phyloP scores from a whole-genome alignment of 2,797 vertebrate genomes.

The Brachyrhaphis roseni region DNA sequence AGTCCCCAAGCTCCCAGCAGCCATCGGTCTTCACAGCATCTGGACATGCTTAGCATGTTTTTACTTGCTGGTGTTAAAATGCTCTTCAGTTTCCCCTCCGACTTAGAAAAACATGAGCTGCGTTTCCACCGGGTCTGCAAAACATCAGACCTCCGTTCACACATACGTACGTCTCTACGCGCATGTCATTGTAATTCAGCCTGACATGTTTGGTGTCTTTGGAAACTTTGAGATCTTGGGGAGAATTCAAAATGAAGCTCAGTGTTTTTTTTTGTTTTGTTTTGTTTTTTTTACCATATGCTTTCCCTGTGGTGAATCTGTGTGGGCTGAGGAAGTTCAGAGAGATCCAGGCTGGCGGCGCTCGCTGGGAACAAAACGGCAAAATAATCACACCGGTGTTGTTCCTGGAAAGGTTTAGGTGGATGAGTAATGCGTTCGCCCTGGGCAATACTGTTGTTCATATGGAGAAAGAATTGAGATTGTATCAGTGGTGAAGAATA shows the following conservation, averaged over 20 bases:
- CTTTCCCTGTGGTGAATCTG: conserved; percentile 25
- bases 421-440: conserved; percentile 46
- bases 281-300: conserved; percentile 1
- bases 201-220: conserved; percentile 49
- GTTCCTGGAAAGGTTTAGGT: conserved; percentile 36
- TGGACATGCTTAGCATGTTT: conserved; percentile 27
- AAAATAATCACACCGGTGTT: conserved; percentile 43
- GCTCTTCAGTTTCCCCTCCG: conserved; percentile 19
- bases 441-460: conserved; percentile 17
- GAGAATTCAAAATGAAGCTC: conserved; percentile 47
- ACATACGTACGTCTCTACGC: conserved; percentile 1
- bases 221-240: conserved; percentile 47
- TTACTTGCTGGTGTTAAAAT: conserved; percentile 30
- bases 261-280: conserved; percentile 20
- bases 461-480: conserved; percentile 33
- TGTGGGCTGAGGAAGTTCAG: conserved; percentile 35
- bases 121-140: conserved; percentile 23
- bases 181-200: conserved; percentile 43
- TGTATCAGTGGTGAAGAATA: conserved; percentile 54
- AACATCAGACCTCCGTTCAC: conserved; percentile 20
- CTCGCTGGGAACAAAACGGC: conserved; percentile 24
- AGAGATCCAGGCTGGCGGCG: conserved; percentile 19
- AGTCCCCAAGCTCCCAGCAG: conserved; percentile 5
- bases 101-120: conserved; percentile 31
- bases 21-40: conserved; percentile 14